phyloP scores from a whole-genome alignment of 2,888 invertebrate species.

The Mythimna pallens region DNA sequence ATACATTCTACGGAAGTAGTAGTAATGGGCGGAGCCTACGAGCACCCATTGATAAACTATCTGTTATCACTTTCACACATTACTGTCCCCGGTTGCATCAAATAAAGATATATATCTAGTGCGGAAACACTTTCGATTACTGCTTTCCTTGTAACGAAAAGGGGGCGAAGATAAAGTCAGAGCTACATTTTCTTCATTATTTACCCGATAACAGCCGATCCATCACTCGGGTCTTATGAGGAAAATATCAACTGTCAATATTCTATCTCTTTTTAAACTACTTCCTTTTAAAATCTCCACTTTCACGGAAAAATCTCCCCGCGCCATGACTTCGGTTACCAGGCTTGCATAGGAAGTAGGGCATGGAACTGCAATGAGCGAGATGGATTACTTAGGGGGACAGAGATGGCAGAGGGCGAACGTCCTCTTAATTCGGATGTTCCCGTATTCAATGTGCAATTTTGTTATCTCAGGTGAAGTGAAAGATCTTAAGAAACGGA shows the following conservation, averaged over 20 bases:
- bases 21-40: constrained; percentile 49
- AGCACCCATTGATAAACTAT: constrained; percentile 51
- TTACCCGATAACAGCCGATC: constrained; percentile 29
- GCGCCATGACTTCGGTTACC: constrained; percentile 76
- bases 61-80: constrained; percentile 59
- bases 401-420: constrained; percentile 44
- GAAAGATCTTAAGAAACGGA: constrained; percentile 27
- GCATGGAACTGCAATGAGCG: constrained; percentile 46
- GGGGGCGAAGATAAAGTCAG: constrained; percentile 55
- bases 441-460: constrained; percentile 42
- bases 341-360: constrained; percentile 67
- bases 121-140: constrained; percentile 17
- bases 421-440: constrained; percentile 55
- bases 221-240: constrained; percentile 14
- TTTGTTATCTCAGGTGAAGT: constrained; percentile 31
- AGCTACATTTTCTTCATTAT: constrained; percentile 44
- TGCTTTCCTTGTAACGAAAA: constrained; percentile 58
- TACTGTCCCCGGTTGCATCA: constrained; percentile 28
- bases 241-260: constrained; percentile 4
- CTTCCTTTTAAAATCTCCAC: constrained; percentile 56
- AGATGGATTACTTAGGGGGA: constrained; percentile 37
- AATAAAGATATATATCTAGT: constrained; percentile 36
- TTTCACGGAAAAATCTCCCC: constrained; percentile 82
- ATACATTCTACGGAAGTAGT: constrained; percentile 25
- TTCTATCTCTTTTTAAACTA: constrained; percentile 43